A percentile compares a stretch with the other conserved stretches of the same genome.
Evolutionary conservation across 2,113 vertebrate species (phyloP).

Genomic region (Zosterops lateralis): DNA sequence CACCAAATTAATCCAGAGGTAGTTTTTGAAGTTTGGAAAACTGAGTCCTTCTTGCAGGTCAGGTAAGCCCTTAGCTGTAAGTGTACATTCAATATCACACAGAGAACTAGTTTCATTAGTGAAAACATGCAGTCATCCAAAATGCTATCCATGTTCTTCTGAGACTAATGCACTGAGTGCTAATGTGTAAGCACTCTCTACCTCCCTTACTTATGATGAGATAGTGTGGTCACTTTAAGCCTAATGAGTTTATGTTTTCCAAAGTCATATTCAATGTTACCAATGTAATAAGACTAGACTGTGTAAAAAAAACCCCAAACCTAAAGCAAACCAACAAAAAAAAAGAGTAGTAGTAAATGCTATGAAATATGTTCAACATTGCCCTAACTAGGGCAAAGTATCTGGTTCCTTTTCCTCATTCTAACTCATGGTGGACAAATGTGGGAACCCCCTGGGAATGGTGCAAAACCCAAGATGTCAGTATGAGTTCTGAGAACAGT

Average conservation of each 20-base stretch:
- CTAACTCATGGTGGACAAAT: background rate
- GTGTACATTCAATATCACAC: background rate
- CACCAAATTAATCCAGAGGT: background rate
- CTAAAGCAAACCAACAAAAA: background rate
- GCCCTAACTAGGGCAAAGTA: background rate
- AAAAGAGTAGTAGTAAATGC: background rate
- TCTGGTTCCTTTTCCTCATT: background rate
- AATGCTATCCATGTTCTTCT: background rate
- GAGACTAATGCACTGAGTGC: background rate
- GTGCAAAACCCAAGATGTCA: background rate
- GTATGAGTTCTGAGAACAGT: background rate
- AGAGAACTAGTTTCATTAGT: background rate
- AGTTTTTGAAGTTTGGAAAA: background rate
- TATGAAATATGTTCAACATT: background rate
- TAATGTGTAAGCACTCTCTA: background rate
- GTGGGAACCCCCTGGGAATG: background rate
- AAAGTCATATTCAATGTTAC: background rate
- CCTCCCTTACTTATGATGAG: background rate
- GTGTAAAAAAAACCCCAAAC: background rate
- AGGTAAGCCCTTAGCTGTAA: background rate
- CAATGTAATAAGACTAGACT: background rate
- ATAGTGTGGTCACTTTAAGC: background rate
- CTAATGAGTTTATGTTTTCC: background rate
- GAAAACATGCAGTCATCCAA: background rate
- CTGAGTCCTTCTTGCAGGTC: background rate